phyloP scores from a whole-genome alignment of 1,140 invertebrate genomes.

The Zaprionus taronus region DNA sequence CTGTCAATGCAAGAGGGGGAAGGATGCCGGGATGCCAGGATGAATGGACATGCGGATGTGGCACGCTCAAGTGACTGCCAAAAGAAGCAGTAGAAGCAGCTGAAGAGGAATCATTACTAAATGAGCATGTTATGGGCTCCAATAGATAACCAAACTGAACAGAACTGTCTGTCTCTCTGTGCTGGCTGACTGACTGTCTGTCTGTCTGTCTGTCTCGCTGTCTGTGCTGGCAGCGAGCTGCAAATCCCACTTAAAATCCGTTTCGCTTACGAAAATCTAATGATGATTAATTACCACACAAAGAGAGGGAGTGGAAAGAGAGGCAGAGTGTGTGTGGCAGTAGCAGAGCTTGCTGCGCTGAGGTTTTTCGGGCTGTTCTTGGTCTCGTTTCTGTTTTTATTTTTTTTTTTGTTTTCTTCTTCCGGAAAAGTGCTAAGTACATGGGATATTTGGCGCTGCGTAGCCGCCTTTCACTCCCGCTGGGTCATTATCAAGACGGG shows the following conservation, averaged over 20 bases:
- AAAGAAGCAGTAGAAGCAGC: constrained; percentile 18
- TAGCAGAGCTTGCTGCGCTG: constrained; percentile 35
- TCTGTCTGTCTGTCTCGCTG: constrained; percentile 11
- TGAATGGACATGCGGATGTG: constrained; percentile 13
- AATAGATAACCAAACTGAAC: constrained; percentile 31
- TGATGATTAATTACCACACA: constrained; percentile 80
- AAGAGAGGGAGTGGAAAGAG: constrained; percentile 1
- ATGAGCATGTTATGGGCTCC: constrained; percentile 71
- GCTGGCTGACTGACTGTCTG: constrained; percentile 11
- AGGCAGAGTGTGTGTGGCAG: constrained; percentile 24
- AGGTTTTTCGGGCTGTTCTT: constrained; percentile 48
- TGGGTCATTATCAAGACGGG: constrained; percentile 44
- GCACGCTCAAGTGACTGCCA: constrained; percentile 45
- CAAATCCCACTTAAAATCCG: constrained; percentile 84
- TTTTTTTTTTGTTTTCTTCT: constrained; percentile 23
- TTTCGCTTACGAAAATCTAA: constrained; percentile 81
- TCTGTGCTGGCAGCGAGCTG: constrained; percentile 50
- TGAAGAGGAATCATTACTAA: constrained; percentile 70
- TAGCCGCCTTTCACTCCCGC: constrained; percentile 45
- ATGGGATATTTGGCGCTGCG: constrained; percentile 14
- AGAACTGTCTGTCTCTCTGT: constrained; percentile 6
- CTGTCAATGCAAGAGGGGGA: constrained; percentile 63
- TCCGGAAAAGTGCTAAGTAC: constrained; percentile 72
- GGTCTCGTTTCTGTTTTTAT: constrained; percentile 8
- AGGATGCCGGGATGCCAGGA: constrained; percentile 45